phyloP scores from a whole-genome alignment of 2,113 vertebrate genomes.

The Pachycephala philippinensis region DNA sequence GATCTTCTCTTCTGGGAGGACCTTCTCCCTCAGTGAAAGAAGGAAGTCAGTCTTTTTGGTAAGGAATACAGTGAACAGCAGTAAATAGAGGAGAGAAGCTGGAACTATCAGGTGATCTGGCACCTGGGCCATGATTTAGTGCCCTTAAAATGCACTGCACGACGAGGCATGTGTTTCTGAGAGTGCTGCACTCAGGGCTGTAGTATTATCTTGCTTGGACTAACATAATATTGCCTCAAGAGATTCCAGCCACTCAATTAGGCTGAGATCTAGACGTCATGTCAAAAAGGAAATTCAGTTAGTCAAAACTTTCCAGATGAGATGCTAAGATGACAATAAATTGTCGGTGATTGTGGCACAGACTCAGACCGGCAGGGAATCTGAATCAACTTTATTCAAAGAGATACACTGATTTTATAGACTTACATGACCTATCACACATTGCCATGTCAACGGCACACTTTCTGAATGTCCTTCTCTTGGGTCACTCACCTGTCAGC shows the following conservation, averaged over 20 bases:
- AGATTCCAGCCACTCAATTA: not conserved
- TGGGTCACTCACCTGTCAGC: no score
- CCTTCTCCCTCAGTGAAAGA: not conserved
- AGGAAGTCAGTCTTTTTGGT: not conserved
- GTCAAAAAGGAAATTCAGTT: not conserved
- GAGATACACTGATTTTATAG: no score
- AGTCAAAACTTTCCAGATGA: conserved; percentile 38
- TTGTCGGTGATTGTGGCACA: no score
- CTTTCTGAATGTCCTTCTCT: no score
- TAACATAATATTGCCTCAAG: not conserved
- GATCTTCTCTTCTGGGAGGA: not conserved
- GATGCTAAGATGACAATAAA: not conserved
- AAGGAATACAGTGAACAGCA: not conserved
- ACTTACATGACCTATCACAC: no score
- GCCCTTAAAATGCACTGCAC: not conserved
- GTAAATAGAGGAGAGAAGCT: not conserved
- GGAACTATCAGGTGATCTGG: not conserved
- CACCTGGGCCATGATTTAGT: not conserved
- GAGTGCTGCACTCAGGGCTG: not conserved
- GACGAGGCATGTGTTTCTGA: not conserved
- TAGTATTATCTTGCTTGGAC: not conserved
- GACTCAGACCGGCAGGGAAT: no score
- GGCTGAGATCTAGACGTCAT: not conserved
- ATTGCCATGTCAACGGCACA: no score
- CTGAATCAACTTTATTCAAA: no score